phyloP scores from a whole-genome alignment of 2,888 invertebrate species.

The Amorpha juglandis region DNA sequence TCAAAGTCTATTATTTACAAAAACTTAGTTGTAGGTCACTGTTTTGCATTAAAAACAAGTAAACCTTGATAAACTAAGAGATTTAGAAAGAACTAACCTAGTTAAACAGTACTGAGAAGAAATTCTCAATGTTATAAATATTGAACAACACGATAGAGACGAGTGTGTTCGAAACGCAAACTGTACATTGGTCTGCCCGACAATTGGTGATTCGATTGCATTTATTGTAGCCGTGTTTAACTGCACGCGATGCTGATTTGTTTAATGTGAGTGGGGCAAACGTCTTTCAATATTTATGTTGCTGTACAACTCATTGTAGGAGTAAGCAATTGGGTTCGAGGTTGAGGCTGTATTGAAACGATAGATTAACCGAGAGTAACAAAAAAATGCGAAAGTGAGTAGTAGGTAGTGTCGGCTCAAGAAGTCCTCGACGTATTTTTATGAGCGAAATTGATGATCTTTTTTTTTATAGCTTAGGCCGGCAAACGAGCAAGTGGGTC shows the following conservation, averaged over 20 bases:
- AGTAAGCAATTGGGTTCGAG: background rate
- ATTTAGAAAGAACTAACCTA: background rate
- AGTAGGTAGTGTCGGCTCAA: no score
- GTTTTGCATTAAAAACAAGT: no score
- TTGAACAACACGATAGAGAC: slow-evolving; percentile 17
- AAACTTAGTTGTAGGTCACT: no score
- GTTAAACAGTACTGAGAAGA: background rate
- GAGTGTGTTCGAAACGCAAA: slow-evolving; percentile 31
- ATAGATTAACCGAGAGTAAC: no score
- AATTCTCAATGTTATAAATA: background rate
- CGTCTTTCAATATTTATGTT: slow-evolving; percentile 23
- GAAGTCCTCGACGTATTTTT: no score
- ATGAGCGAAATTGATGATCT: no score
- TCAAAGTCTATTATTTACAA: no score
- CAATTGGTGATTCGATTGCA: slow-evolving; percentile 48
- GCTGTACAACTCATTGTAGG: background rate
- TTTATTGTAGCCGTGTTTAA: slow-evolving; percentile 50
- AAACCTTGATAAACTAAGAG: no score
- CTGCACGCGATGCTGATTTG: slow-evolving; percentile 55
- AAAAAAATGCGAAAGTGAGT: no score
- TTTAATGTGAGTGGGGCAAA: slow-evolving; percentile 30
- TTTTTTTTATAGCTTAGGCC: no score
- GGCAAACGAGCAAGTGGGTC: no score
- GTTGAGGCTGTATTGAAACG: no score
- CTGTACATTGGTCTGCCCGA: slow-evolving; percentile 50